These are phyloP conservation scores for Drosophila nikananu DNA, from an alignment of 1,140 invertebrate genomes.

Conservation along the genomic window DNA sequence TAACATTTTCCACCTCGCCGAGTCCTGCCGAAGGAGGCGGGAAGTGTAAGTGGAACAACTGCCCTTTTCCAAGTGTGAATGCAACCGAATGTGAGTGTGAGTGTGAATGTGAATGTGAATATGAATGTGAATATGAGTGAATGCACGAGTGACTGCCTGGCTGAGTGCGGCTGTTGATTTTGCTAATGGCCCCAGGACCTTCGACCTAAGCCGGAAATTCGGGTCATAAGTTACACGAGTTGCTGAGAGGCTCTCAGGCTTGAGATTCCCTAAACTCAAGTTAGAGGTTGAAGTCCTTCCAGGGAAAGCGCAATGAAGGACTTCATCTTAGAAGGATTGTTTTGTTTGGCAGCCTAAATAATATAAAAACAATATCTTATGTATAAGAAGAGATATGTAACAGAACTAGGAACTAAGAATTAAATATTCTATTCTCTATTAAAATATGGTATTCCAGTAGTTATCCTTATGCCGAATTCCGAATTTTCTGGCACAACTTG, in stretches of 20 bases:
- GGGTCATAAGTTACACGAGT: constrained; percentile 23
- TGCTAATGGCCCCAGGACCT: constrained; percentile 60
- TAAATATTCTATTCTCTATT: neutral
- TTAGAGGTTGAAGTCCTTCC: neutral
- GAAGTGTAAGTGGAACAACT: constrained; percentile 23
- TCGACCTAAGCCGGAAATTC: constrained; percentile 14
- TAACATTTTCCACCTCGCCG: constrained; percentile 79
- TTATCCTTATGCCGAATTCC: no score
- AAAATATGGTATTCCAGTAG: neutral
- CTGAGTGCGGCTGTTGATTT: constrained; percentile 65
- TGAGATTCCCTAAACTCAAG: neutral
- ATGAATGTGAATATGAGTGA: constrained; percentile 21
- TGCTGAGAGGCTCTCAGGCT: constrained; percentile 4
- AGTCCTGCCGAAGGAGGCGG: constrained; percentile 25
- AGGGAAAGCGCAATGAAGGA: neutral
- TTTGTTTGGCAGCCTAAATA: neutral
- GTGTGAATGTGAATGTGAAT: constrained; percentile 19
- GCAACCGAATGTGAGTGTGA: constrained; percentile 7
- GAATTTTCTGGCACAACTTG: neutral
- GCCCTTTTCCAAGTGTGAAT: constrained; percentile 36
- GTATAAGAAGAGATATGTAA: neutral
- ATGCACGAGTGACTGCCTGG: constrained; percentile 28
- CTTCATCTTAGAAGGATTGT: neutral
- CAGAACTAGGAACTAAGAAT: neutral
- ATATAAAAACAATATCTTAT: neutral